Evolutionary conservation across 2,113 vertebrate species (phyloP), one percentile per base, ranked within the genome.

Genomic region (Gobio gobio): DNA sequence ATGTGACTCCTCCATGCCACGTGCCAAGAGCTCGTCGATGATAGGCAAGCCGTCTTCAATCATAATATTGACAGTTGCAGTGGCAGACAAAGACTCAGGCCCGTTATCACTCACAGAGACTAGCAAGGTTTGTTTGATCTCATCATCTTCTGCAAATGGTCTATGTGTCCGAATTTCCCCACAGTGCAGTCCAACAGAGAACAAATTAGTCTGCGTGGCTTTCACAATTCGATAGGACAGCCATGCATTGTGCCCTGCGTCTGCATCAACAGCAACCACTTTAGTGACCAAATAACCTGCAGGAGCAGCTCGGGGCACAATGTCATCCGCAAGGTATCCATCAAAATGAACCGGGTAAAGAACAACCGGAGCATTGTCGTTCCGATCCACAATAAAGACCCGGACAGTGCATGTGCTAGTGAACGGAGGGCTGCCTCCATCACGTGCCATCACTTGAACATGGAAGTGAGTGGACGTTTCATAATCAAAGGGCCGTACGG

Each of bases 211-310:
- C 51, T 79, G 90, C 0, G 92, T 94, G 33, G 92, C 89, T 89
- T 88, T 90, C 22, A 94, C 87, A 64, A 95, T 90, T 51, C 88
- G 91, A 83, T 93, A 95, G 13, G 91, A 91, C 0, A 95, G 91
- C 91, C 93, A 94, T 0, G 93, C 91, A 51, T 95, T 95, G 64
- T 94, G 94, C 3, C 94, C 92, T 0, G 93, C 92, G 72, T 95
- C 93, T 1, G 89, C 88, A 59, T 95, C 94, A 10, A 95, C 92
- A 66, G 93, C 94, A 3, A 96, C 93, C 14, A 95, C 94, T 78
- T 96, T 96, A 4, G 95, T 95, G 3, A 96, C 94, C 64, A 97
- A 89, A 61, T 95, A 95, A 2, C 95, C 94, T 0, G 91, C 91
- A 0, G 96, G 95, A 6, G 95, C 94, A 20, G 94, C 93, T 6